Evolutionary conservation across 2,888 invertebrate species (phyloP).

Genomic region (Ochropacha duplaris): DNA sequence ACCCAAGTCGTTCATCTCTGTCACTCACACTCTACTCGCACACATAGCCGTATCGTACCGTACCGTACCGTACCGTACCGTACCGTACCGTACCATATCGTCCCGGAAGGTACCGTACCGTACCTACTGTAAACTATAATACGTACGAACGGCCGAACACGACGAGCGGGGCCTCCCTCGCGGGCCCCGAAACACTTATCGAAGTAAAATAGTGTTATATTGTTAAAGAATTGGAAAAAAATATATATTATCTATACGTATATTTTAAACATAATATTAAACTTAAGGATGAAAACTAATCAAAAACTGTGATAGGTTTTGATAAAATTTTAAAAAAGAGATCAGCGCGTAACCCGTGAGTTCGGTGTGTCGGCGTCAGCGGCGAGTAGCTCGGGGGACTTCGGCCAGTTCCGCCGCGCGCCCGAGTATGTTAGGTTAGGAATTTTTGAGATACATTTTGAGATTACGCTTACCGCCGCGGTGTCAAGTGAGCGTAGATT

Average conservation of each 20-base stretch:
- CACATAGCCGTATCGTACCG: background rate
- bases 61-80: background rate
- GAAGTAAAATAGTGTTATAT: constrained; percentile 80
- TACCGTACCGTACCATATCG: background rate
- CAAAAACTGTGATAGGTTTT: constrained; percentile 84
- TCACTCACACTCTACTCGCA: constrained; percentile 37
- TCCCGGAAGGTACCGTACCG: background rate
- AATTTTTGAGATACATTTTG: constrained; percentile 68
- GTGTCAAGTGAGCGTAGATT: constrained; percentile 39
- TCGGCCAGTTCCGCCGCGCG: constrained; percentile 24
- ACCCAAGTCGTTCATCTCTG: constrained; percentile 30
- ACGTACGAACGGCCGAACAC: background rate
- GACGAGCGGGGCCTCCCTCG: constrained; percentile 26
- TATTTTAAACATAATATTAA: constrained; percentile 83
- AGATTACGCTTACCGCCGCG: constrained; percentile 31
- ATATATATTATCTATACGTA: constrained; percentile 81
- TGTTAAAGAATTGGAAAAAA: constrained; percentile 77
- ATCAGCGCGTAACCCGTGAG: constrained; percentile 26
- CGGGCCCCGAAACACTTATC: constrained; percentile 46
- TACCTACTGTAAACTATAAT: no score
- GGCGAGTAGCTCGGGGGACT: background rate
- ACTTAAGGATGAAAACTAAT: constrained; percentile 82
- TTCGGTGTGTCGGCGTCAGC: constrained; percentile 28
- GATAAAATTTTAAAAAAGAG: constrained; percentile 80
- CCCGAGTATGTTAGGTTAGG: constrained; percentile 59